Conservation (phyloP, 2,113 vertebrate species). For the Turnix velox region DNA sequence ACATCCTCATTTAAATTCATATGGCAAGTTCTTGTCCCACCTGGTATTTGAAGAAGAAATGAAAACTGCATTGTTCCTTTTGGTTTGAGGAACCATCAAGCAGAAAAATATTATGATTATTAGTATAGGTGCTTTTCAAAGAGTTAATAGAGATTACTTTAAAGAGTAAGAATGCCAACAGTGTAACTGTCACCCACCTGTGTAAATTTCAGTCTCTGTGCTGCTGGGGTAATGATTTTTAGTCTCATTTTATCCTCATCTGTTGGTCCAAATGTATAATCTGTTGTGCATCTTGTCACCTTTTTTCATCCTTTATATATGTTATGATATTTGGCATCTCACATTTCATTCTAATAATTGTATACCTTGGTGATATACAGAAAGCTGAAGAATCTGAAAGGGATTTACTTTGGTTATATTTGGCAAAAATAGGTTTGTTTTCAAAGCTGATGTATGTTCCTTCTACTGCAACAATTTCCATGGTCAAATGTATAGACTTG, state of each 20-base stretch:
- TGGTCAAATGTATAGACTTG: not conserved
- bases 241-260: not conserved
- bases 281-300: no score
- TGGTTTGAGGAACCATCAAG: not conserved
- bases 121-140: not conserved
- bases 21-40: not conserved
- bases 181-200: not conserved
- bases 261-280: not conserved
- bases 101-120: not conserved
- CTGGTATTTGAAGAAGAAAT: not conserved
- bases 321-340: no score
- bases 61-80: not conserved
- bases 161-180: not conserved
- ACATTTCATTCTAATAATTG: not conserved
- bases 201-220: not conserved
- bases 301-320: no score
- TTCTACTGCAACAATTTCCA: not conserved
- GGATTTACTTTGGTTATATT: not conserved
- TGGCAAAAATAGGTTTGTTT: not conserved
- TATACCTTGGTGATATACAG: not conserved
- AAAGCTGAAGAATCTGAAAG: not conserved
- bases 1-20: not conserved
- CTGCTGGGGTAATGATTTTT: not conserved
- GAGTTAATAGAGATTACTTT: not conserved
- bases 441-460: not conserved